Evolutionary conservation across 2,888 invertebrate species (phyloP).

Genomic region (Euproctis similis): DNA sequence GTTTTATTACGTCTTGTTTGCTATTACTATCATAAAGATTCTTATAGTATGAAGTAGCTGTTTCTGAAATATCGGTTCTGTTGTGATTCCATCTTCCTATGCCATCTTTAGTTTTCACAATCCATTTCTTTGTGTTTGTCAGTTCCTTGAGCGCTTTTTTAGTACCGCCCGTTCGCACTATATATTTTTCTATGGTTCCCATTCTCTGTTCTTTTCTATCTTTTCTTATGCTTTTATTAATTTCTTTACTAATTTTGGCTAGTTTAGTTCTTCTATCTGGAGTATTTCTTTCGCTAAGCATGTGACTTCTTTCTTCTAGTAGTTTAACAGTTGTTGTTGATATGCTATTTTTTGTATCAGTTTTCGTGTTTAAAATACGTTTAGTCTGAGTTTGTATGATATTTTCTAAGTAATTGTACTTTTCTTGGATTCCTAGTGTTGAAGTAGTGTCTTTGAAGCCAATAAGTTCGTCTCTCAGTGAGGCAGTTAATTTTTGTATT

Average conservation of each 20-base stretch:
- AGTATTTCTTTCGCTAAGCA: slow-evolving; percentile 10
- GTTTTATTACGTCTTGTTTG: background rate
- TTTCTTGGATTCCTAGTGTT: slow-evolving; percentile 3
- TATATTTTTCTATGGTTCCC: slow-evolving; percentile 7
- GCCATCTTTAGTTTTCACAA: slow-evolving; percentile 7
- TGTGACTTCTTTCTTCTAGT: slow-evolving; percentile 6
- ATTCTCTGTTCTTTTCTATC: too few species aligned
- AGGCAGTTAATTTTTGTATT: slow-evolving; percentile 7
- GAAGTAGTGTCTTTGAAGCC: slow-evolving; percentile 6
- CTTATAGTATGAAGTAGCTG: slow-evolving; percentile 10
- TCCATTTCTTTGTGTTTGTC: too few species aligned
- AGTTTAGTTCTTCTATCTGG: slow-evolving; percentile 12
- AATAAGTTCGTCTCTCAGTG: background rate
- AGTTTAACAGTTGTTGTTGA: slow-evolving; percentile 4
- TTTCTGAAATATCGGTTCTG: slow-evolving; percentile 6
- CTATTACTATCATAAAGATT: too few species aligned
- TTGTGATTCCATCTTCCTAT: slow-evolving; percentile 2
- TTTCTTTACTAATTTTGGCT: too few species aligned
- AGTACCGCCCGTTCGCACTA: slow-evolving; percentile 5
- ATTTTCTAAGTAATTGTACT: slow-evolving; percentile 1
- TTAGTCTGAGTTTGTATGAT: background rate
- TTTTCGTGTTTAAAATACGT: background rate
- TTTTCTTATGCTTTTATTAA: too few species aligned
- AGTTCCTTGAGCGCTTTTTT: slow-evolving; percentile 9
- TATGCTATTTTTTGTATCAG: slow-evolving; percentile 1